Base-by-base conservation (phyloP, 2,888 invertebrate species). In the Macrophya alboannulata region DNA sequence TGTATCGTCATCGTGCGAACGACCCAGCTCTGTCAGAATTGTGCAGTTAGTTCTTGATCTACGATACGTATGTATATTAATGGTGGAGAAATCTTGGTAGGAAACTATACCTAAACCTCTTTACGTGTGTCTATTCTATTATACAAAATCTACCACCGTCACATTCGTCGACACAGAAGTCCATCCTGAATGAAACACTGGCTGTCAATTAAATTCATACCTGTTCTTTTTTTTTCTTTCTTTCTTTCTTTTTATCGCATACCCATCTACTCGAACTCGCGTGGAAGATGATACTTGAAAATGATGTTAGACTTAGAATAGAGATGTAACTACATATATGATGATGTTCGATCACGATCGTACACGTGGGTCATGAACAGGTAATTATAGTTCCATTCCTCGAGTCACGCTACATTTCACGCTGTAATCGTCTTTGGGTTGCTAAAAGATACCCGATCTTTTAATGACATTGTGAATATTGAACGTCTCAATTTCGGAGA, bases 1-100 rank as follows among this genome's bases (percentile, higher is more conserved):
- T 31, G 21, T 25, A 21, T 48, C 45, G 74, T 74, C 74, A 74
- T 74, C 74, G 21, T 48, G 12, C n/a, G 25, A 21, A 45, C 48
- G 45, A 74, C 43, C 55, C 10, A 55, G 12, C 43, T 43, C 45
- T 74, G n/a, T 74, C 43, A n/a, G n/a, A 74, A 43, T 62, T 21
- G 45, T 74, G 45, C 74, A 74, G 74, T 74, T 74, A 74, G 21
- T 45, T 45, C 43, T 43, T 45, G 21, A 43, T 45, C 74, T 68
- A 37, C 31, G 31, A 25, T 25, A 25, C 5, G 62, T 68, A 37
- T 37, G 55, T 37, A 25, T 15, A 68, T 68, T 68, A 62, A 62
- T 25, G 25, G 21, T 8, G 55, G n/a, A 55, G 55, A 55, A 55
- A n/a, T 51, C n/a, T n/a, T 55, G n/a, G 1, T n/a, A 17, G 8